Percentiles rank a stretch among this genome's conserved stretches.
Conservation (phyloP, 2,888 invertebrate species). For the Lutraria lutraria region DNA sequence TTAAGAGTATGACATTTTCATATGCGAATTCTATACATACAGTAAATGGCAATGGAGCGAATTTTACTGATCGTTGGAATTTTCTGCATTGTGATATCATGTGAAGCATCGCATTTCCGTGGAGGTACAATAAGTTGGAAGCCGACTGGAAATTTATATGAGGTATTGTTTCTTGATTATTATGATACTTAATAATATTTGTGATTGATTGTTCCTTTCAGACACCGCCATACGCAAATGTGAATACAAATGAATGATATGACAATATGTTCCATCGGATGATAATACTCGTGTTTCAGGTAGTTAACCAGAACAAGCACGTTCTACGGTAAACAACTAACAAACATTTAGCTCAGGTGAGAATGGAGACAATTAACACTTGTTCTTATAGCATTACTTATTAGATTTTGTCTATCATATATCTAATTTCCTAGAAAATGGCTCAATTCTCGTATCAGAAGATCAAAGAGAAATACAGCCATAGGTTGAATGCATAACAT, state of each 20-base stretch:
- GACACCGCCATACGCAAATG: neutral
- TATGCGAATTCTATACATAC: neutral
- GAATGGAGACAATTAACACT: too few relatives aligned
- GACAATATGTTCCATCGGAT: neutral
- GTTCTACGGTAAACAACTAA: neutral
- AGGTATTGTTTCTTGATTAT: neutral
- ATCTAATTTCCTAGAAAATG: neutral
- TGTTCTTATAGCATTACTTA: neutral
- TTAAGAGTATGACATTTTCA: neutral
- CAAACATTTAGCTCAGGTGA: too few relatives aligned
- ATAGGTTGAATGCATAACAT: neutral
- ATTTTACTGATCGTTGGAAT: neutral
- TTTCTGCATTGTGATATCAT: neutral
- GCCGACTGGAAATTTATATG: slow-evolving; percentile 42
- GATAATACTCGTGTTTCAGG: neutral
- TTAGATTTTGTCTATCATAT: neutral
- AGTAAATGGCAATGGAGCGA: neutral
- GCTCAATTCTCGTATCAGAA: neutral
- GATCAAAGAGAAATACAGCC: neutral
- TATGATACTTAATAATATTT: neutral
- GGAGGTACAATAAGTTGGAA: slow-evolving; percentile 63
- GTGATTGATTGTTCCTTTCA: neutral
- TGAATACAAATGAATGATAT: neutral
- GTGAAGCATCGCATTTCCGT: slow-evolving; percentile 48
- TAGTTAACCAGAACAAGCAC: neutral